phyloP scores from a whole-genome alignment of 1,140 invertebrate species.

The Formica exsecta region DNA sequence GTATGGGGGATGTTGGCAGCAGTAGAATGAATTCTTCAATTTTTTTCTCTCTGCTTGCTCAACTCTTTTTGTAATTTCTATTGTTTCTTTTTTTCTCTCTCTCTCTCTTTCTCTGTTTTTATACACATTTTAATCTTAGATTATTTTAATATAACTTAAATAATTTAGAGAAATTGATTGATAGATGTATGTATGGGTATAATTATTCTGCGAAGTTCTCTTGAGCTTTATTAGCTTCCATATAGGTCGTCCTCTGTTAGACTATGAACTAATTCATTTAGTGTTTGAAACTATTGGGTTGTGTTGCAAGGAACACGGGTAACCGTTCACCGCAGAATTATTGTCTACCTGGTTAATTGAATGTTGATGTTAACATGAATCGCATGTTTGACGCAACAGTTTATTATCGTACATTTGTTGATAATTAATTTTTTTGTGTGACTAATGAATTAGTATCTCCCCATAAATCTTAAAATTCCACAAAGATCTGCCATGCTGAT shows the following conservation, averaged over 20 bases:
- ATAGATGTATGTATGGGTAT: background rate
- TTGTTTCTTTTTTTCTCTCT: background rate
- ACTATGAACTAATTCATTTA: slow-evolving; percentile 44
- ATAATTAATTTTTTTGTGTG: slow-evolving; percentile 13
- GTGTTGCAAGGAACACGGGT: background rate
- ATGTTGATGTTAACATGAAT: slow-evolving; percentile 12
- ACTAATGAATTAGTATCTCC: background rate
- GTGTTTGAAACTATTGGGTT: slow-evolving; percentile 13
- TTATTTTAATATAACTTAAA: background rate
- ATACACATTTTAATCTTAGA: background rate
- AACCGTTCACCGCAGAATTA: slow-evolving; percentile 19
- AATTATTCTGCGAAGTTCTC: background rate
- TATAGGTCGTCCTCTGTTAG: slow-evolving; percentile 11
- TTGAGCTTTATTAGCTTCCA: slow-evolving; percentile 15
- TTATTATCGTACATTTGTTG: background rate
- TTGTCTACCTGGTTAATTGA: background rate
- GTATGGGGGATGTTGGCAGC: background rate
- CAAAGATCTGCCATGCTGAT: background rate
- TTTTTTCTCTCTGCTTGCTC: background rate
- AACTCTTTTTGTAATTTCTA: background rate
- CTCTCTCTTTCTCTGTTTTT: background rate
- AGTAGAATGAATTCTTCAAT: background rate
- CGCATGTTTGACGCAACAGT: background rate
- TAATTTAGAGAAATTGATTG: background rate
- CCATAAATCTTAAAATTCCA: background rate